Conservation (phyloP, 2,797 vertebrate species). For the Syndactyla subalaris region DNA sequence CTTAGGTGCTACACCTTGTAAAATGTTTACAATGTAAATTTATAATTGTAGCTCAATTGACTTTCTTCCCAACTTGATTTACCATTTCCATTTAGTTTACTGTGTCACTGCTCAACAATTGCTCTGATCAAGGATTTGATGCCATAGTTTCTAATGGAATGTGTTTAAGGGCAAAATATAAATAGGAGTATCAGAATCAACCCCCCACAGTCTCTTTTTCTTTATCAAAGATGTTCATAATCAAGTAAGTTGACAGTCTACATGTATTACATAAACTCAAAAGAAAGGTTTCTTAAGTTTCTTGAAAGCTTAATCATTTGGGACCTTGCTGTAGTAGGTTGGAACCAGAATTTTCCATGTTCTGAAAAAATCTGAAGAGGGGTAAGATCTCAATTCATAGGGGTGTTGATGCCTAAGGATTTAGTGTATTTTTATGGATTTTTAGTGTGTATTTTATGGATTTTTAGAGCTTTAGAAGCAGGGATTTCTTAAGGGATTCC, state of each 20-base stretch:
- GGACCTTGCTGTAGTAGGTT: neutral
- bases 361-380: neutral
- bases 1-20: neutral
- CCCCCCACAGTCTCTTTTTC: neutral
- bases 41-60: neutral
- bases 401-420: too few relatives aligned
- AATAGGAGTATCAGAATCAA: neutral
- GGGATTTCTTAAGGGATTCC: too few relatives aligned
- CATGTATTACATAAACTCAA: neutral
- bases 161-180: neutral
- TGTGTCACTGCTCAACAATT: neutral
- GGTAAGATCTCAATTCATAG: fast-evolving
- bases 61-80: neutral
- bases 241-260: neutral
- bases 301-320: neutral
- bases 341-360: neutral
- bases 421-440: too few relatives aligned
- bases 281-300: neutral
- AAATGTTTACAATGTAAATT: neutral
- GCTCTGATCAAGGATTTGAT: neutral
- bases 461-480: too few relatives aligned
- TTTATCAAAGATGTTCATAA: neutral
- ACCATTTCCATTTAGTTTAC: neutral
- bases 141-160: neutral
- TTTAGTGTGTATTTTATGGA: too few relatives aligned